Evolutionary conservation across 2,888 invertebrate genomes (phyloP).

Genomic region (Ellobium chinense): DNA sequence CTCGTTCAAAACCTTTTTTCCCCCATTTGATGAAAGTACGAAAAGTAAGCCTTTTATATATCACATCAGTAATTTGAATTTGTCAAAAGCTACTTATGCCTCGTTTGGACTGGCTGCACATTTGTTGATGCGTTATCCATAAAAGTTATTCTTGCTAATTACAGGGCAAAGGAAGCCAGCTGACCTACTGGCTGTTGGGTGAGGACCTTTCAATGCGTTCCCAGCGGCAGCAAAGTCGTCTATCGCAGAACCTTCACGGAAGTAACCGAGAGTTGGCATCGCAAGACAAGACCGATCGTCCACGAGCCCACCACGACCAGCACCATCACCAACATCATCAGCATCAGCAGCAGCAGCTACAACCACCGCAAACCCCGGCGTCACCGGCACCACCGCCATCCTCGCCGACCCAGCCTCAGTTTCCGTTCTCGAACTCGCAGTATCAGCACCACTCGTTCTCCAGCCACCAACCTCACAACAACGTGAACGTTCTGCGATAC

Average conservation of each 20-base stretch:
- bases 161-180: constrained; percentile 79
- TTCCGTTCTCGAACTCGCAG: too few species aligned
- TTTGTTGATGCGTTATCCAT: too few species aligned
- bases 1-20: too few species aligned
- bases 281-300: neutral
- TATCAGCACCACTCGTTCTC: neutral
- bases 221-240: neutral
- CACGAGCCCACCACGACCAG: neutral
- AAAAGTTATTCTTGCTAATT: too few species aligned
- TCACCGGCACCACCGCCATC: neutral
- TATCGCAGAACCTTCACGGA: neutral
- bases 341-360: neutral
- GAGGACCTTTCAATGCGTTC: constrained; percentile 64
- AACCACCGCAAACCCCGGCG: neutral
- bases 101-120: too few species aligned
- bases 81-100: too few species aligned
- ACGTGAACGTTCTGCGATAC: neutral
- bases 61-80: too few species aligned
- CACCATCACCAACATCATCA: neutral
- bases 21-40: too few species aligned
- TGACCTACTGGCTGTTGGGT: constrained; percentile 78
- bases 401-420: too few species aligned
- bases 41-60: too few species aligned
- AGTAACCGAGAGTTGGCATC: neutral
- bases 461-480: constrained; percentile 15